Conservation (phyloP, 53 echinoderm and acorn worm genomes). For the Hippasteria phrygiana region DNA sequence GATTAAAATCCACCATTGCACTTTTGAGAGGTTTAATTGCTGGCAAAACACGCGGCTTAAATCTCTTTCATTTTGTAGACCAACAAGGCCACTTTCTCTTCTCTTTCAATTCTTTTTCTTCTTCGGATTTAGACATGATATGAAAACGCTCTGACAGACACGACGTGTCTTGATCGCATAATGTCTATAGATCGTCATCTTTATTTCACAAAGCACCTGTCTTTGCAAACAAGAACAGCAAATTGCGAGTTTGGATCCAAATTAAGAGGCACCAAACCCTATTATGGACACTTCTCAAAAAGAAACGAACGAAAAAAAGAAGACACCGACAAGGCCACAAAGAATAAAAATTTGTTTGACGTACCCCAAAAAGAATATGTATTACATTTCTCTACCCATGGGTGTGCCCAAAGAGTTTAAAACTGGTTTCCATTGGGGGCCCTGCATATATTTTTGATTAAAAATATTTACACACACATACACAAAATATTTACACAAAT, state of each 20-base stretch:
- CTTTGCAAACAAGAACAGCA: not conserved
- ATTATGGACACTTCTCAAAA: not conserved
- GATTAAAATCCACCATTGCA: constrained; percentile 14
- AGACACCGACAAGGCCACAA: not conserved
- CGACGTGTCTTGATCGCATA: too few relatives aligned
- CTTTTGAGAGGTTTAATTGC: constrained; percentile 27
- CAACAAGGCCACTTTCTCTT: constrained; percentile 19
- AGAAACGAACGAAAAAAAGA: not conserved
- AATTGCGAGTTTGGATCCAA: not conserved
- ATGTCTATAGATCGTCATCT: too few relatives aligned
- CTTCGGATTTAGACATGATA: not conserved
- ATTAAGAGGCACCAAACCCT: not conserved
- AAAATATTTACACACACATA: too few relatives aligned
- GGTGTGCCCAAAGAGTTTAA: too few relatives aligned
- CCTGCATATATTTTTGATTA: too few relatives aligned
- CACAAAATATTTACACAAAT: too few relatives aligned
- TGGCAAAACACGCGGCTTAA: constrained; percentile 4
- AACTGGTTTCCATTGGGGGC: too few relatives aligned
- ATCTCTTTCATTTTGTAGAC: constrained; percentile 28
- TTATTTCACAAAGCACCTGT: not conserved
- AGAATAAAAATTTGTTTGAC: not conserved
- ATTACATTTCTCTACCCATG: not conserved
- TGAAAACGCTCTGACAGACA: too few relatives aligned
- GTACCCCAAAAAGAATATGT: not conserved
- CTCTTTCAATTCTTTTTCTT: not conserved